phyloP scores from a whole-genome alignment of 1,140 invertebrate species.

The Pinna nobilis region DNA sequence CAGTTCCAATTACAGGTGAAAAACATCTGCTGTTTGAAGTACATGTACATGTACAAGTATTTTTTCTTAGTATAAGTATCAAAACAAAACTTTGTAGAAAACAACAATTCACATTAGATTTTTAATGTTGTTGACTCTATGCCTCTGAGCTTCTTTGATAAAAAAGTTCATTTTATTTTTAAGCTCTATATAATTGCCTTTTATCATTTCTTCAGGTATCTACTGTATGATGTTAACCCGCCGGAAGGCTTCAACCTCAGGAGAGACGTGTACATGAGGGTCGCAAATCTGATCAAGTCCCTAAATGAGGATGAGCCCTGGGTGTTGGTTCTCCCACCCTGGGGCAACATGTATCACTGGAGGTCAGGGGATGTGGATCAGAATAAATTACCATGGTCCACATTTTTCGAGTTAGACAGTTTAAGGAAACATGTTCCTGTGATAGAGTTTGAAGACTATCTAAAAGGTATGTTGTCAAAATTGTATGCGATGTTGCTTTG shows the following conservation, averaged over 20 bases:
- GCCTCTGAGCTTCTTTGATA: too few species aligned
- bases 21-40: too few species aligned
- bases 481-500: too few species aligned
- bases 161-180: too few species aligned
- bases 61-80: too few species aligned
- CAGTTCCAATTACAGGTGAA: too few species aligned
- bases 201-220: conserved; percentile 51
- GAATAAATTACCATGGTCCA: conserved; percentile 82
- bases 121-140: too few species aligned
- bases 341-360: conserved; percentile 94
- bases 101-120: too few species aligned
- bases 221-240: conserved; percentile 95
- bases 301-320: conserved; percentile 77
- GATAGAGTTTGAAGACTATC: conserved; percentile 89
- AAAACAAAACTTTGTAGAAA: too few species aligned
- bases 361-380: conserved; percentile 78
- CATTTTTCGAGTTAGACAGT: conserved; percentile 91
- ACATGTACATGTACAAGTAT: too few species aligned
- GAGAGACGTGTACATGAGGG: conserved; percentile 94
- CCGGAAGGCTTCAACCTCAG: conserved; percentile 97
- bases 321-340: conserved; percentile 87
- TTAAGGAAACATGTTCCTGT: conserved; percentile 89
- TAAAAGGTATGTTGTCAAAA: conserved; percentile 74
- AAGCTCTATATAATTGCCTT: too few species aligned
- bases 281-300: conserved; percentile 86